These are phyloP conservation scores for Dryobotodes eremita DNA, from an alignment of 2,888 invertebrate genomes.

Conservation along the genomic window DNA sequence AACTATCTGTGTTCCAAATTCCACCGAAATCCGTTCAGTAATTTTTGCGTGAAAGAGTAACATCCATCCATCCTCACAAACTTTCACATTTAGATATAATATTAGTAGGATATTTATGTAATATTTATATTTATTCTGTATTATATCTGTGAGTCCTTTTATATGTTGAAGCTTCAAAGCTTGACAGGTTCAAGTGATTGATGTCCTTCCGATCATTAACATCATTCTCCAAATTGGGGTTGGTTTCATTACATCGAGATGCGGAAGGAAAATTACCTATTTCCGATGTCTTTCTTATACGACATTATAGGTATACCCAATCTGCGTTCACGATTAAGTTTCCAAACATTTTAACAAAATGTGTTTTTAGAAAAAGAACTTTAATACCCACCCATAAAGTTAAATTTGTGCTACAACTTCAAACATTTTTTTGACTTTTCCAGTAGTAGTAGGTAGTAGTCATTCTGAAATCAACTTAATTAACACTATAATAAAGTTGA, in stretches of 20 bases:
- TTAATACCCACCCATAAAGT: background rate
- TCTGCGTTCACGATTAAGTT: background rate
- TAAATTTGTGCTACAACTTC: background rate
- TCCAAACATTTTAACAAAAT: background rate
- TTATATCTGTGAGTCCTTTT: constrained; percentile 36
- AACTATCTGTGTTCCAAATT: too few species aligned
- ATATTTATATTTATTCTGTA: background rate
- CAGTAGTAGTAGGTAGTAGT: background rate
- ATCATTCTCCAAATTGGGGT: constrained; percentile 32
- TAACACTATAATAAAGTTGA: background rate
- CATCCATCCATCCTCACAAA: too few species aligned
- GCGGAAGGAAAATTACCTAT: constrained; percentile 16
- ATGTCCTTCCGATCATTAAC: constrained; percentile 49
- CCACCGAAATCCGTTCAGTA: too few species aligned
- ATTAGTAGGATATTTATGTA: too few species aligned
- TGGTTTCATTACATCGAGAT: constrained; percentile 19
- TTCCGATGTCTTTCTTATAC: background rate
- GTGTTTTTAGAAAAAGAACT: background rate
- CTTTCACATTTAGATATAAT: too few species aligned
- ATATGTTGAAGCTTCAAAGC: constrained; percentile 29
- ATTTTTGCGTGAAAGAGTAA: too few species aligned
- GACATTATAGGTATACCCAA: background rate
- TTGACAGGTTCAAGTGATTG: constrained; percentile 52
- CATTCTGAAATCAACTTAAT: background rate
- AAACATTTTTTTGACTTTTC: background rate